Conservation (phyloP, 2,888 invertebrate species). For the Andrena hattorfiana region DNA sequence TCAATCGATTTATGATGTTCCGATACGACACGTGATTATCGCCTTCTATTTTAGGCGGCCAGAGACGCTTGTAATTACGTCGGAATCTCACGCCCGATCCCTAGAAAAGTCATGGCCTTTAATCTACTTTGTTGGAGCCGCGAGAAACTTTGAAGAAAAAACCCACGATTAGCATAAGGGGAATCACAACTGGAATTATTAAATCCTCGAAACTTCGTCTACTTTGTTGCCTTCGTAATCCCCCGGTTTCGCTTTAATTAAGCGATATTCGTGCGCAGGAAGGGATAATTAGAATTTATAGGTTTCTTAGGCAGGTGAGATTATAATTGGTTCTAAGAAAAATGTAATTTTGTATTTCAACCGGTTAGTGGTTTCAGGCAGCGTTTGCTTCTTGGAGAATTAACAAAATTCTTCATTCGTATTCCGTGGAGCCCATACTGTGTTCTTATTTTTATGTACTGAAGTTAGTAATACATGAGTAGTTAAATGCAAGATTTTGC, state of each 20-base stretch:
- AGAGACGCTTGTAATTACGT: constrained; percentile 43
- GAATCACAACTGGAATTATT: constrained; percentile 46
- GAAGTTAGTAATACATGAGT: neutral
- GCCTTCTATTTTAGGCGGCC: constrained; percentile 34
- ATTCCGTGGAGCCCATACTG: neutral
- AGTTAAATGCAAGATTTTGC: neutral
- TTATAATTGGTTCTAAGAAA: constrained; percentile 22
- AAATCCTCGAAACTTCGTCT: constrained; percentile 26
- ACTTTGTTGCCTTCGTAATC: constrained; percentile 31
- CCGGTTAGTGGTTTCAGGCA: neutral
- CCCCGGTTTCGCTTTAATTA: constrained; percentile 39
- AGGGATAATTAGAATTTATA: constrained; percentile 52
- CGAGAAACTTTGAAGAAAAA: constrained; percentile 4
- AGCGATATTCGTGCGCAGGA: constrained; percentile 7
- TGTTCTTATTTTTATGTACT: neutral
- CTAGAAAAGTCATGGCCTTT: constrained; percentile 19
- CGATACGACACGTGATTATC: constrained; percentile 46
- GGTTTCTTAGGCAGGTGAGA: constrained; percentile 16
- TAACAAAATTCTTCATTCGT: neutral
- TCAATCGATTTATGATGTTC: constrained; percentile 34
- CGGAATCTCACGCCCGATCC: constrained; percentile 9
- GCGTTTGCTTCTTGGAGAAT: neutral
- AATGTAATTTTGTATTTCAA: neutral
- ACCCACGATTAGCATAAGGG: constrained; percentile 42
- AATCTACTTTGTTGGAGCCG: constrained; percentile 36